Evolutionary conservation across 2,797 vertebrate genomes (phyloP).

Genomic region (Diglossa cyanea): DNA sequence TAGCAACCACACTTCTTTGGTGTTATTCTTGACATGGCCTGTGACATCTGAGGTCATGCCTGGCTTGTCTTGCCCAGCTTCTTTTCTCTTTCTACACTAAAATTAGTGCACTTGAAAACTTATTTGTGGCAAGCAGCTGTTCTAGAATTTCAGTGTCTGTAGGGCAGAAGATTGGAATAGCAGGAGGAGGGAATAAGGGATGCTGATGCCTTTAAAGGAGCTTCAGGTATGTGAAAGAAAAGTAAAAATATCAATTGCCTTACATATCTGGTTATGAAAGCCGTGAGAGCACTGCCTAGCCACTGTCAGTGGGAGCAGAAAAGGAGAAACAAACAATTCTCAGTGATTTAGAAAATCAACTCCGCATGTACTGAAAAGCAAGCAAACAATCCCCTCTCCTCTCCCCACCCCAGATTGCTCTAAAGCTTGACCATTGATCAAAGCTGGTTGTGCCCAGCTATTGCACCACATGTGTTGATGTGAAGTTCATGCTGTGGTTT

Average conservation of each 20-base stretch:
- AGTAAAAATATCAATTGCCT: not conserved
- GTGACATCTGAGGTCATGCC: not conserved
- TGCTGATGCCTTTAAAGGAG: not conserved
- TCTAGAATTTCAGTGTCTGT: not conserved
- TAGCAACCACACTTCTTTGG: not conserved
- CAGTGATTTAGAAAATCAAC: constrained; percentile 47
- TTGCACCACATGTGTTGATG: constrained; percentile 48
- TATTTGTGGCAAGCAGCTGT: constrained; percentile 54
- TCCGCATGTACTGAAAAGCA: constrained; percentile 50
- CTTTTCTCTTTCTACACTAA: constrained; percentile 31
- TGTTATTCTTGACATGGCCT: not conserved
- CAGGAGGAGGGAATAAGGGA: not conserved
- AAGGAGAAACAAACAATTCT: not conserved
- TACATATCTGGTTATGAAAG: not conserved
- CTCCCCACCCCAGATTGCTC: not conserved
- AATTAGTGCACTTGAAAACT: constrained; percentile 16
- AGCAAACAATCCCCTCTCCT: constrained; percentile 49
- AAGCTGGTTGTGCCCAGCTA: not conserved
- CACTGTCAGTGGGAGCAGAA: not conserved
- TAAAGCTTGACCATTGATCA: constrained; percentile 81
- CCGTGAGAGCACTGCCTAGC: not conserved
- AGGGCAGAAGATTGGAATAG: not conserved
- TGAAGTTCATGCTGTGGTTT: constrained; percentile 46
- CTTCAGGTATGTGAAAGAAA: constrained; percentile 21
- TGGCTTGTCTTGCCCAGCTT: not conserved